Conservation (phyloP, 2,888 invertebrate species). For the Lithophane socia region DNA sequence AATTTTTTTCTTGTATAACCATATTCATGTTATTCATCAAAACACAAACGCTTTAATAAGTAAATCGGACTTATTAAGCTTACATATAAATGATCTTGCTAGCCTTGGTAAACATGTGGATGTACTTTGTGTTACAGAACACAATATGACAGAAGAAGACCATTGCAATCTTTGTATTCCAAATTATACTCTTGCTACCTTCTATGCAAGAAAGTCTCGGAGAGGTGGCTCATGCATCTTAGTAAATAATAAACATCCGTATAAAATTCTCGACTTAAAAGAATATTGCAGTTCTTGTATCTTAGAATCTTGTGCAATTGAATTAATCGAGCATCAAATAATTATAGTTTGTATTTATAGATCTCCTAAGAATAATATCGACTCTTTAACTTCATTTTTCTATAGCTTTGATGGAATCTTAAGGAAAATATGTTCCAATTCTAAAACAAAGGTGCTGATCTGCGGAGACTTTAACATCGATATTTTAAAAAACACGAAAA, state of each 20-base stretch:
- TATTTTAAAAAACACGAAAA: not conserved
- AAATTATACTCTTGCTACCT: not conserved
- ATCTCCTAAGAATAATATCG: constrained; percentile 1
- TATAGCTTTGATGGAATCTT: constrained; percentile 4
- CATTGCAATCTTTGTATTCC: too few species aligned
- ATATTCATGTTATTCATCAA: too few species aligned
- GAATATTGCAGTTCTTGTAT: not conserved
- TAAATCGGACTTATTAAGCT: not conserved
- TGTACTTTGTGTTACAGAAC: too few species aligned
- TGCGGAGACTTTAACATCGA: not conserved
- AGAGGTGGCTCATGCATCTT: too few species aligned
- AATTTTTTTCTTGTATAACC: too few species aligned
- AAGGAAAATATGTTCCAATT: not conserved
- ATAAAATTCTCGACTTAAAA: not conserved
- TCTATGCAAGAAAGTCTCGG: too few species aligned
- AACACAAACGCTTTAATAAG: too few species aligned
- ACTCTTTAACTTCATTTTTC: not conserved
- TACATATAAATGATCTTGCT: too few species aligned
- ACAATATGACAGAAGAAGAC: too few species aligned
- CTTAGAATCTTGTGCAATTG: constrained; percentile 3
- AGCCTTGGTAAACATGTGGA: too few species aligned
- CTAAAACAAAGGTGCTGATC: not conserved
- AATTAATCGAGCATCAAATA: not conserved
- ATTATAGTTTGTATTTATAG: constrained; percentile 5
- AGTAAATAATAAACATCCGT: not conserved